Percentiles rank a stretch among this genome's conserved stretches.
These are phyloP conservation scores for Onychostoma macrolepis DNA, from an alignment of 2,113 vertebrate species.

Conservation along the genomic window DNA sequence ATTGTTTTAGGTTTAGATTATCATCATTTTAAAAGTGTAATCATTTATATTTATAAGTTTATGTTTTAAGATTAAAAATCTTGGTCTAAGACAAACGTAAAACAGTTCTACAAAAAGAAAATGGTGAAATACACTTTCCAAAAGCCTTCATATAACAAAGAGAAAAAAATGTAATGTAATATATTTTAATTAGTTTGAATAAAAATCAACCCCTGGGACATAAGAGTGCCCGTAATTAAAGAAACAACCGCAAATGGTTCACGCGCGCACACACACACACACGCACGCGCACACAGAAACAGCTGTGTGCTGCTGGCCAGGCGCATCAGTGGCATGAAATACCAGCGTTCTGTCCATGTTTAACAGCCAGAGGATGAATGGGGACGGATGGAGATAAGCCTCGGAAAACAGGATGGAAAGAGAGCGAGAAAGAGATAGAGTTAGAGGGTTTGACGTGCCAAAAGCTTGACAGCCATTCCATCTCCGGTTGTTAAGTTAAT, in stretches of 20 bases:
- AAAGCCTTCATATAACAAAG: background rate
- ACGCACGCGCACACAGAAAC: background rate
- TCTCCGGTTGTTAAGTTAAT: constrained; percentile 67
- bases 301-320: constrained; percentile 43
- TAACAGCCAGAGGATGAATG: constrained; percentile 72
- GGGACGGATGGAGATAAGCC: constrained; percentile 67
- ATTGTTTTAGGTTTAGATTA: background rate
- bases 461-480: constrained; percentile 63
- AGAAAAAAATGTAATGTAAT: background rate
- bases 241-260: background rate
- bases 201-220: constrained; percentile 1
- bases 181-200: background rate
- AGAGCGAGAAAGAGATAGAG: constrained; percentile 22
- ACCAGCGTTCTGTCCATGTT: constrained; percentile 64
- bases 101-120: background rate
- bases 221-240: background rate
- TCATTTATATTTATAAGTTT: background rate
- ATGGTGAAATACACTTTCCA: background rate
- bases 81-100: background rate
- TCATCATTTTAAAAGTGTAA: background rate
- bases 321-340: constrained; percentile 59
- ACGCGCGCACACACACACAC: background rate
- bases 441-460: constrained; percentile 51
- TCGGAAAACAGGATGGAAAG: constrained; percentile 54
- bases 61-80: background rate